Conservation (phyloP, 2,888 invertebrate species). For the Eulithis testata region DNA sequence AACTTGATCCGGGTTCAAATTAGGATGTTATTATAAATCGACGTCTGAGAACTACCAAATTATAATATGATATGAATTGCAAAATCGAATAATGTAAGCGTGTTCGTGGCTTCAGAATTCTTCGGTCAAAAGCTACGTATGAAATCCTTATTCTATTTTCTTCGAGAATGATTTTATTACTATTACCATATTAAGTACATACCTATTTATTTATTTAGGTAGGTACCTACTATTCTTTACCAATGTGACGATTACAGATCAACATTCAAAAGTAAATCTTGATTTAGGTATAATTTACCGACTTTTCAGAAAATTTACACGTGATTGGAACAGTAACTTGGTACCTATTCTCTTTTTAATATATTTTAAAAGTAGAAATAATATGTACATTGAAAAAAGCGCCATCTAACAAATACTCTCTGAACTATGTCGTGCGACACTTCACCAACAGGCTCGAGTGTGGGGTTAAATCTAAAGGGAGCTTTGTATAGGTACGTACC, state of each 20-base stretch:
- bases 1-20: constrained; percentile 24
- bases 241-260: too few species aligned
- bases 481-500: background rate
- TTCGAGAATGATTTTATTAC: too few species aligned
- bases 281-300: too few species aligned
- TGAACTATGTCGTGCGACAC: constrained; percentile 65
- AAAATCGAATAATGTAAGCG: constrained; percentile 1
- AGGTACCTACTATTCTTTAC: too few species aligned
- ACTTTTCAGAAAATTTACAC: too few species aligned
- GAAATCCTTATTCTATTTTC: too few species aligned
- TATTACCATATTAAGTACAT: too few species aligned
- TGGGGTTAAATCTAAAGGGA: constrained; percentile 34
- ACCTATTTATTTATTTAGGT: too few species aligned
- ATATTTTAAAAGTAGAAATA: constrained; percentile 35
- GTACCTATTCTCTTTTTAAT: constrained; percentile 38
- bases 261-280: too few species aligned
- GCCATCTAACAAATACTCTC: constrained; percentile 70
- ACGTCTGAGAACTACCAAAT: constrained; percentile 2
- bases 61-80: background rate
- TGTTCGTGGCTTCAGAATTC: too few species aligned
- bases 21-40: constrained; percentile 12
- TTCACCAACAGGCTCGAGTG: constrained; percentile 43
- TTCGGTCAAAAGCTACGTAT: too few species aligned
- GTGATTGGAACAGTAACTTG: too few species aligned
- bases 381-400: constrained; percentile 49